Percentiles rank a stretch among this genome's conserved stretches.
Conservation (phyloP, 2,797 vertebrate species). For the Phoebastria nigripes region DNA sequence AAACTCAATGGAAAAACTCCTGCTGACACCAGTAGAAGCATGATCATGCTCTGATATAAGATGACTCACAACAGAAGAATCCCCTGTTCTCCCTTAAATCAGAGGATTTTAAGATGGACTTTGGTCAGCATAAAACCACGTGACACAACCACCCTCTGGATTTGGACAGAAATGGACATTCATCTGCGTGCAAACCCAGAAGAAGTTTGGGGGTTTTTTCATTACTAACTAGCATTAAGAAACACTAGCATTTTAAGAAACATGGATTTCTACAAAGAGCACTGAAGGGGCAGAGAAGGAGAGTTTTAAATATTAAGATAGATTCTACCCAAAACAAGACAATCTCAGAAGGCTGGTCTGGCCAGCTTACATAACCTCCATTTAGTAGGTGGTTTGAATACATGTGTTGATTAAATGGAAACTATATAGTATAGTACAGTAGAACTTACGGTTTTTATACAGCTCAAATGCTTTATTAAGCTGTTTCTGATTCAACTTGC, state of each 20-base stretch:
- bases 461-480: neutral
- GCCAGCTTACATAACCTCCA: neutral
- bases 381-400: neutral
- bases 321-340: neutral
- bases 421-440: fast-evolving
- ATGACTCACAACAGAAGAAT: conserved; percentile 41
- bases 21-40: neutral
- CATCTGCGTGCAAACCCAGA: neutral
- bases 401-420: neutral
- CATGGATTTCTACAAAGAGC: neutral
- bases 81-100: conserved; percentile 18
- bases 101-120: neutral
- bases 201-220: neutral
- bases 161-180: neutral
- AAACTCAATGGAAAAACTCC: neutral
- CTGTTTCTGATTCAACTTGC: neutral
- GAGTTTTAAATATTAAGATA: neutral
- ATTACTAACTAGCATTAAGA: neutral
- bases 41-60: neutral
- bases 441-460: neutral
- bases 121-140: neutral
- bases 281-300: neutral
- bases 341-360: neutral
- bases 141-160: neutral
- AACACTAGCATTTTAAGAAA: neutral